Base-by-base conservation (phyloP, 2,888 invertebrate species). In the Euplagia quadripunctaria region DNA sequence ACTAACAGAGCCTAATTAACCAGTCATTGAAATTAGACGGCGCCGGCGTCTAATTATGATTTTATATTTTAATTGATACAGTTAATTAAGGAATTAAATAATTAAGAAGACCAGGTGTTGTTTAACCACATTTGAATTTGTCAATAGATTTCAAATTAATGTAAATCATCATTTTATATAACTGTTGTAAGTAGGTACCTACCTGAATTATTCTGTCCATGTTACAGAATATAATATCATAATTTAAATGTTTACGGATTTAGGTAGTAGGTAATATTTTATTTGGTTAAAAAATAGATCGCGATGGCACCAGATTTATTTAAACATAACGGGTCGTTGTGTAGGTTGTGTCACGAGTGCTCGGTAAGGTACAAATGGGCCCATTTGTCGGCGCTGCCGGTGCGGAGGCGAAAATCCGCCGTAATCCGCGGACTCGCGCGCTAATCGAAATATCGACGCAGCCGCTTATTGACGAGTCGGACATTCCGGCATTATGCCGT, bases 391-490 rank as follows among this genome's bases (percentile, higher is more conserved):
- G 79, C 82, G 80, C 75, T 72, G 85, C 80, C 80, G 83, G 88
- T 86, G 90, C 82, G 87, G 92, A 94, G 93, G 95, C 95, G 95
- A 94, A 92, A 95, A 95, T 92, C 95, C 95, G 91, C 81, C 89
- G 90, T 95, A 95, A 95, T 93, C 95, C 95, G 89, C 87, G 88
- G 89, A 87, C 91, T 89, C 89, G 90, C 90, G 86, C 89, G 94
- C 95, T 95, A 95, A 95, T 95, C 95, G 95, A 94, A 94, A 94
- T 94, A 95, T 94, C 93, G 94, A 92, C 94, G 90, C 86, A 85
- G 80, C 82, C 90, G 90, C 87, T 92, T 92, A 93, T 93, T 92
- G 94, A 91, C 92, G 88, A 85, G 78, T 71, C 78, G 81, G 69
- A 73, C 79, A 80, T 74, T 71, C 76, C 79, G 75, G 75, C 77